Evolutionary conservation across 2,113 vertebrate genomes (phyloP).

Genomic region (Nesoenas mayeri): DNA sequence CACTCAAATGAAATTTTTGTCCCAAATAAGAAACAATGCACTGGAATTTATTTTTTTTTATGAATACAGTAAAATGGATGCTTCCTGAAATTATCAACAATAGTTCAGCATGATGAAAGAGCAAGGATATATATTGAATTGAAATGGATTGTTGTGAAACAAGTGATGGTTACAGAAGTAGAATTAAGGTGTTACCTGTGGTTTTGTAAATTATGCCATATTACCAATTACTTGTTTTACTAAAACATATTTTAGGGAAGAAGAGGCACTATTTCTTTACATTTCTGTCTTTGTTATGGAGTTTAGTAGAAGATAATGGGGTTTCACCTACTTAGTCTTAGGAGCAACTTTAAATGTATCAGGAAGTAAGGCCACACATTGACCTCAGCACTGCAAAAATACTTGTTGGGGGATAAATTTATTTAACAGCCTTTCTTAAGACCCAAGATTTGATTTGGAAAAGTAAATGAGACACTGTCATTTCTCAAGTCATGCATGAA

Average conservation of each 20-base stretch:
- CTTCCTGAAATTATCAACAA: neutral
- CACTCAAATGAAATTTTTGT: neutral
- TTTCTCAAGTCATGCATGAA: neutral
- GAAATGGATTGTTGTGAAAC: neutral
- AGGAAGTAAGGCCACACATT: neutral
- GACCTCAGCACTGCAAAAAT: neutral
- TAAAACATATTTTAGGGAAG: neutral
- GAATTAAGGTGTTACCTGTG: neutral
- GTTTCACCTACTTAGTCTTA: neutral
- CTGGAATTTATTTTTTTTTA: neutral
- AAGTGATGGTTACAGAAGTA: neutral
- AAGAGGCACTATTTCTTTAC: neutral
- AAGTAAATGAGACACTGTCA: neutral
- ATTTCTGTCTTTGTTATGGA: neutral
- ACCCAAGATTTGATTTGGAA: neutral
- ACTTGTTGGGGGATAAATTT: neutral
- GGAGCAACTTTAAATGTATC: neutral
- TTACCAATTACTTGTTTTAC: neutral
- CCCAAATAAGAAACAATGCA: neutral
- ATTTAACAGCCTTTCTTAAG: neutral
- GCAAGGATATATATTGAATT: neutral
- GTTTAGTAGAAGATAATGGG: neutral
- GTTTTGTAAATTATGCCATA: neutral
- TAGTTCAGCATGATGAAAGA: neutral
- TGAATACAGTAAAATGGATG: accelerated